A percentile compares a stretch with the other conserved stretches of the same genome.
Evolutionary conservation across 64 coral and sea anemone species (phyloP).

Genomic region (Montipora capricornis): DNA sequence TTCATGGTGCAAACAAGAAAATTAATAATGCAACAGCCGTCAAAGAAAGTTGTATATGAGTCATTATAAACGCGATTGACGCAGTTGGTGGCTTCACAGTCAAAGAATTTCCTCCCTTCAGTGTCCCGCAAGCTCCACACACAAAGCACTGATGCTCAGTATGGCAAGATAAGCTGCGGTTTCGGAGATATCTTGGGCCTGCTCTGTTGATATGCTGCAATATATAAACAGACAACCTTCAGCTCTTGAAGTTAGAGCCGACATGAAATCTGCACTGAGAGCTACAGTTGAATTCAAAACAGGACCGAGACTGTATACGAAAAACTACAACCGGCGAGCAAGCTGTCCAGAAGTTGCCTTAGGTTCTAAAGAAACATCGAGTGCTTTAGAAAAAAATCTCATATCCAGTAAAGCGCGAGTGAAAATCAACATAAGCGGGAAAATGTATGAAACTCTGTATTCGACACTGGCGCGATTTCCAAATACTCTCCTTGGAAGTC

Average conservation of each 20-base stretch:
- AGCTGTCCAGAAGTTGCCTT: conserved; percentile 30
- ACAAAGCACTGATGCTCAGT: background rate
- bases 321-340: conserved; percentile 20
- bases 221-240: conserved; percentile 8
- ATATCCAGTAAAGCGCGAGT: conserved; percentile 35
- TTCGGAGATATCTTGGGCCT: background rate
- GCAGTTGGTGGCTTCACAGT: background rate
- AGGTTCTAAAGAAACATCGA: background rate
- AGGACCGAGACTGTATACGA: background rate
- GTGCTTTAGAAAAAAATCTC: background rate
- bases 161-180: background rate
- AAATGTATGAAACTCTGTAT: conserved; percentile 88
- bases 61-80: background rate
- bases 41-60: background rate
- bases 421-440: conserved; percentile 86
- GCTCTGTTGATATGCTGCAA: conserved; percentile 3
- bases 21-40: conserved; percentile 34
- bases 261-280: conserved; percentile 66
- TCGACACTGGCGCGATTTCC: conserved; percentile 88
- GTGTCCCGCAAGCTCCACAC: background rate
- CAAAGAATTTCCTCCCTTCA: background rate
- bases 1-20: conserved; percentile 8
- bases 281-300: conserved; percentile 20
- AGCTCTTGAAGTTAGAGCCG: background rate
- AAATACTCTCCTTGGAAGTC: conserved; percentile 83